Conservation (phyloP, 30 jellyfish, hydroid and myxozoan genomes). For the Aurelia aurita complex sp. Pacific region DNA sequence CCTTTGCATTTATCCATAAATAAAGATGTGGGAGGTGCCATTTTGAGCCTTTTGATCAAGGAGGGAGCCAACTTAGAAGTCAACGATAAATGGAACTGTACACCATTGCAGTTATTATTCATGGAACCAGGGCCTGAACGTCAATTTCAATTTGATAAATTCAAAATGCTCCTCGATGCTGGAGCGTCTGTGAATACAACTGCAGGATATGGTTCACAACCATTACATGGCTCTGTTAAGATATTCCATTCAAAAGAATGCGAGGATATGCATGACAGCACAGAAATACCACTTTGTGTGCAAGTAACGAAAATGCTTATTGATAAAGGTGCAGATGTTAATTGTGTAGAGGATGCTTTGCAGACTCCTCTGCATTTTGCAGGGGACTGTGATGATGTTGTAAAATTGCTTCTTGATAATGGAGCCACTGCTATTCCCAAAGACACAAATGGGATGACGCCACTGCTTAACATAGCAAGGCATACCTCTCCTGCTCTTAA, state of each 20-base stretch:
- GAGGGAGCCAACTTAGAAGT: constrained; percentile 1
- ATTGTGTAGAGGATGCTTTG: background rate
- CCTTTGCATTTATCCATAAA: constrained; percentile 12
- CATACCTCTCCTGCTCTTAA: constrained; percentile 5
- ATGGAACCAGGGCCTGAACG: constrained; percentile 19
- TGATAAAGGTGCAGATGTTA: constrained; percentile 11
- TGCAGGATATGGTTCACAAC: constrained; percentile 14
- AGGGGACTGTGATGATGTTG: constrained; percentile 10
- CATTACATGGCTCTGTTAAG: constrained; percentile 7
- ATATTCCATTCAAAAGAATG: constrained; percentile 22
- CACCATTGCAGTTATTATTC: constrained; percentile 1
- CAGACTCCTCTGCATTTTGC: constrained; percentile 13
- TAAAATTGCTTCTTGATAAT: background rate
- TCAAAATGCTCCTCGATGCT: constrained; percentile 21
- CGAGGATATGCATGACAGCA: constrained; percentile 1
- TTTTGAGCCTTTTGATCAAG: background rate
- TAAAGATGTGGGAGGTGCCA: background rate
- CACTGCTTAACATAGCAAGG: constrained; percentile 14
- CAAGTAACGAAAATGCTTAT: constrained; percentile 14
- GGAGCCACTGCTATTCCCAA: constrained; percentile 7
- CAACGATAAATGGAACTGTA: background rate
- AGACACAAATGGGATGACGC: constrained; percentile 1
- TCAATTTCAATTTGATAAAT: constrained; percentile 25
- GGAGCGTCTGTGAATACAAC: constrained; percentile 16
- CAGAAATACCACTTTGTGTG: constrained; percentile 11